These are phyloP conservation scores for Campoletis raptor DNA, from an alignment of 2,888 invertebrate genomes.

Conservation along the genomic window DNA sequence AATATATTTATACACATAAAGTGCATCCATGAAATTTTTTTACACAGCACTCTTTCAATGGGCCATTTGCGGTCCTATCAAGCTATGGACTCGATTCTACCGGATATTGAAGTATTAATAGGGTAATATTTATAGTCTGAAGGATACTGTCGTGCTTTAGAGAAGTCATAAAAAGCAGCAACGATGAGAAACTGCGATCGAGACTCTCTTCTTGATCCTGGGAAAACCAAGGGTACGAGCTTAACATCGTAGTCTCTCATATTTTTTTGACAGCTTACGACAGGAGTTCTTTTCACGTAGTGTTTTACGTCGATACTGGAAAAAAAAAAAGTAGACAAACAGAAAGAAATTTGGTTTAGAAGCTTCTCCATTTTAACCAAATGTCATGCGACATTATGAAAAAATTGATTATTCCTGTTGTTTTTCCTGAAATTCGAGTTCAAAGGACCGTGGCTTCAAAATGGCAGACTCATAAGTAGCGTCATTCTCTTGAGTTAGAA, in stretches of 20 bases:
- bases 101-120: slow-evolving; percentile 77
- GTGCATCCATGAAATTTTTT: slow-evolving; percentile 54
- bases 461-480: background rate
- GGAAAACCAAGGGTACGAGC: slow-evolving; percentile 41
- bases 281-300: background rate
- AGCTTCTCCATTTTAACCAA: too few relatives aligned
- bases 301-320: background rate
- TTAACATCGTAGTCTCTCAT: slow-evolving; percentile 38
- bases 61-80: slow-evolving; percentile 47
- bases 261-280: slow-evolving; percentile 53
- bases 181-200: slow-evolving; percentile 53
- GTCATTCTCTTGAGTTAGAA: slow-evolving; percentile 9
- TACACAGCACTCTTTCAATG: background rate
- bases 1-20: slow-evolving; percentile 58
- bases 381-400: background rate
- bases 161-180: slow-evolving; percentile 70
- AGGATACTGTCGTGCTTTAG: slow-evolving; percentile 50
- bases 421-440: background rate
- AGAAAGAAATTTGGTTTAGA: background rate
- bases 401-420: background rate
- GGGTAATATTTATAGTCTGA: slow-evolving; percentile 71
- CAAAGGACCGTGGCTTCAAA: background rate
- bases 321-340: slow-evolving; percentile 8
- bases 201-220: slow-evolving; percentile 11
- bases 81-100: slow-evolving; percentile 49